Conservation (phyloP, 2,113 vertebrate species). For the Sminthopsis crassicaudata region DNA sequence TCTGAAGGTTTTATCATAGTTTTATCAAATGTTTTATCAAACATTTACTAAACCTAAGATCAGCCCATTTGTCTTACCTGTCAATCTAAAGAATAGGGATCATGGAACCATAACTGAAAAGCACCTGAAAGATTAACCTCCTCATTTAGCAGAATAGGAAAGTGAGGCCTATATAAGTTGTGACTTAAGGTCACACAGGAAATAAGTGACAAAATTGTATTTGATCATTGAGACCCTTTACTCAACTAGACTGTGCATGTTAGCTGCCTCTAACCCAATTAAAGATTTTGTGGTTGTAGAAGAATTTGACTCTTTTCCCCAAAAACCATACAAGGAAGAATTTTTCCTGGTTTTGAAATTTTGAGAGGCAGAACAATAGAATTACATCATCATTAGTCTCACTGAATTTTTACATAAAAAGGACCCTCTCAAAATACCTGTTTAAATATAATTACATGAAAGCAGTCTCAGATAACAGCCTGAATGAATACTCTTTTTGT, state of each 20-base stretch:
- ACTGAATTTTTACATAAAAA: conserved; percentile 29
- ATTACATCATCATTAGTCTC: conserved; percentile 33
- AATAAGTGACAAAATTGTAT: background rate
- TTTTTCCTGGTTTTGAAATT: conserved; percentile 37
- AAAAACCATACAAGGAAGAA: conserved; percentile 45
- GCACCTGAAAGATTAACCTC: background rate
- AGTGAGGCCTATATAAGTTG: background rate
- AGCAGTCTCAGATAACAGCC: background rate
- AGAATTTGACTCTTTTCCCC: conserved; percentile 52
- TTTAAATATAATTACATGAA: background rate
- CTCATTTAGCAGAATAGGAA: background rate
- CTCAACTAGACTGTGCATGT: background rate
- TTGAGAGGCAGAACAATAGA: conserved; percentile 30
- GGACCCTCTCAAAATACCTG: conserved; percentile 26
- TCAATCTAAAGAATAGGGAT: conserved; percentile 1
- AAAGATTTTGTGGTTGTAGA: conserved; percentile 43
- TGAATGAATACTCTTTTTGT: background rate
- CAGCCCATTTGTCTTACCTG: conserved; percentile 6
- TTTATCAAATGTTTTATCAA: too few relatives aligned
- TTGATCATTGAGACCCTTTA: background rate
- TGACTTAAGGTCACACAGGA: background rate
- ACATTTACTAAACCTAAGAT: conserved; percentile 37
- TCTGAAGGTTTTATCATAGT: conserved; percentile 14
- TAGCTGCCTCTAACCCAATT: background rate
- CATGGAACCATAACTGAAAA: background rate